Evolutionary conservation across 2,113 vertebrate species (phyloP).

Genomic region (Oryzias curvinotus): DNA sequence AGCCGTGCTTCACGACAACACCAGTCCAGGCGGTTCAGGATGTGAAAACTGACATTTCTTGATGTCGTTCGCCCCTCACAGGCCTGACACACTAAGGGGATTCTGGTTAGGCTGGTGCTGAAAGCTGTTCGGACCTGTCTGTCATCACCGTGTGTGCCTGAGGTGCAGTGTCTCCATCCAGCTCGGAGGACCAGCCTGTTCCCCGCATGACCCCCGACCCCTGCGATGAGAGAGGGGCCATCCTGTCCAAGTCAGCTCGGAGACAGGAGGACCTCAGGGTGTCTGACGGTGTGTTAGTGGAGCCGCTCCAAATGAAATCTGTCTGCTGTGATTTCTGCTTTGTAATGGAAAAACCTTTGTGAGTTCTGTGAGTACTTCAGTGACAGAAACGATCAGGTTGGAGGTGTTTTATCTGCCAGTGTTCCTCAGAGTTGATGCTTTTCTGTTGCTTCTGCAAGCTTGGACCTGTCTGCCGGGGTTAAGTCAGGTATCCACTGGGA

Average conservation of each 20-base stretch:
- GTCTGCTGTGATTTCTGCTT: constrained; percentile 37
- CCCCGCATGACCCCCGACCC: constrained; percentile 56
- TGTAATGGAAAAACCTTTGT: constrained; percentile 1
- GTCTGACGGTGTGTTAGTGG: constrained; percentile 43
- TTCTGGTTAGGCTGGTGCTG: constrained; percentile 4
- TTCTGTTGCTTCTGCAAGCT: constrained; percentile 53
- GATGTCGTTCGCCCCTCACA: too few species aligned
- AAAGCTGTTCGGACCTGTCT: constrained; percentile 52
- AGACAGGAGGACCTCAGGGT: constrained; percentile 61
- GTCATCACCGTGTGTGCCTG: constrained; percentile 30
- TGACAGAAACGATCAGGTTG: constrained; percentile 4
- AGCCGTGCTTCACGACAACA: constrained; percentile 61
- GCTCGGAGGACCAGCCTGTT: constrained; percentile 49
- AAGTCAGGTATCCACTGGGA: constrained; percentile 50
- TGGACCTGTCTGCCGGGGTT: constrained; percentile 54
- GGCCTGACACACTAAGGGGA: constrained; percentile 10
- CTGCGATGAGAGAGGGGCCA: constrained; percentile 45
- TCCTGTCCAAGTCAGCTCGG: constrained; percentile 52
- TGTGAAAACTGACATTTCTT: constrained; percentile 3
- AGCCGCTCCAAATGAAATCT: constrained; percentile 51
- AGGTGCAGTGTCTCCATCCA: constrained; percentile 32
- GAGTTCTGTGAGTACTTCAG: background rate
- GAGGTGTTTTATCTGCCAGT: background rate
- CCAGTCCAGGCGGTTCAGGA: constrained; percentile 27
- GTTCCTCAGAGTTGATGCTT: constrained; percentile 12